Evolutionary conservation across 2,113 vertebrate genomes (phyloP).

Genomic region (Aegypius monachus): DNA sequence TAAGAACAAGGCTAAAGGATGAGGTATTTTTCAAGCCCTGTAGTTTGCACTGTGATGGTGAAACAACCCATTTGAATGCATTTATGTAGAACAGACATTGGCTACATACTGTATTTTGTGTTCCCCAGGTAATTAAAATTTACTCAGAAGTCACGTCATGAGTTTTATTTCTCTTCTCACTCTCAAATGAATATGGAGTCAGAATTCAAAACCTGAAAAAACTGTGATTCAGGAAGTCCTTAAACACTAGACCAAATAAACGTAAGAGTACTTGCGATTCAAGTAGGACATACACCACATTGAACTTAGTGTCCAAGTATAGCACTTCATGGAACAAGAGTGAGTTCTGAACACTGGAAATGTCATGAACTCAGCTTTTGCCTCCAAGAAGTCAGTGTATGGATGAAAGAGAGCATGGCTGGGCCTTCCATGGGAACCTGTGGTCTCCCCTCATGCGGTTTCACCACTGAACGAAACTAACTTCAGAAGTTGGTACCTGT

Average conservation of each 20-base stretch:
- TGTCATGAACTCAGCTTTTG: neutral
- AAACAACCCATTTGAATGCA: neutral
- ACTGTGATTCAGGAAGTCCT: neutral
- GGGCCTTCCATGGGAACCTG: neutral
- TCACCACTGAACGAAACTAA: neutral
- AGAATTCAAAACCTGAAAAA: neutral
- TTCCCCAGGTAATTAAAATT: neutral
- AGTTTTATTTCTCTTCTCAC: neutral
- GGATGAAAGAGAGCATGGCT: neutral
- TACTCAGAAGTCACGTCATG: neutral
- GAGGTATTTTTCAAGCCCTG: neutral
- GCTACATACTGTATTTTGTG: neutral
- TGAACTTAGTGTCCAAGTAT: too few relatives aligned
- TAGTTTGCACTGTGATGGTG: neutral
- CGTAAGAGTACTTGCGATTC: rapidly evolving
- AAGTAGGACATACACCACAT: rapidly evolving
- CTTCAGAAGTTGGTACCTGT: neutral
- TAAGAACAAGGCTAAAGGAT: neutral
- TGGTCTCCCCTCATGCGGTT: neutral
- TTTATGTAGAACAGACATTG: neutral
- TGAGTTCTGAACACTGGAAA: neutral
- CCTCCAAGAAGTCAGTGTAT: neutral
- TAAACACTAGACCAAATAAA: neutral
- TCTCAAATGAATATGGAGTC: neutral
- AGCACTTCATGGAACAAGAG: neutral